Evolutionary conservation across 2,888 invertebrate genomes (phyloP).

Genomic region (Harpalus rubripes): DNA sequence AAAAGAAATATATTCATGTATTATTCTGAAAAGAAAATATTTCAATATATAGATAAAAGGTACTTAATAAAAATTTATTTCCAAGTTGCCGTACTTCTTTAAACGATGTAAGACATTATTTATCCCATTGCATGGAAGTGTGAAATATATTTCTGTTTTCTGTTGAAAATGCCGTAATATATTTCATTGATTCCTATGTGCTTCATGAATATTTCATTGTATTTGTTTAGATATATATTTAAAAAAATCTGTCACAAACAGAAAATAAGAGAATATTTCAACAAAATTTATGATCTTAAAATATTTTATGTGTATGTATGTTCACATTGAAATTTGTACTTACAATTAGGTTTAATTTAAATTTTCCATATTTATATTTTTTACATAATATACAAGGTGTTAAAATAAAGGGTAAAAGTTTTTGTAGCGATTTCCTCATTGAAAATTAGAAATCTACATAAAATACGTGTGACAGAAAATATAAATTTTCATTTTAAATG

Average conservation of each 20-base stretch:
- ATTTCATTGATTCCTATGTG: constrained; percentile 14
- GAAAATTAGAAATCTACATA: too few species aligned
- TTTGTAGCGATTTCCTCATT: too few species aligned
- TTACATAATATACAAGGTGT: too few species aligned
- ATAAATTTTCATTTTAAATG: too few species aligned
- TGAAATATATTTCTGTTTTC: constrained; percentile 7
- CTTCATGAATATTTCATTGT: constrained; percentile 18
- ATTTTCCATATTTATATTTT: too few species aligned
- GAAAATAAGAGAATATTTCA: background rate
- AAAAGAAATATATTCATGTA: background rate
- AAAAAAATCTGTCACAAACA: constrained; percentile 12
- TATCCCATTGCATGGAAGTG: constrained; percentile 5
- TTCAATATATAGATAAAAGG: background rate
- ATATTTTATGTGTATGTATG: background rate
- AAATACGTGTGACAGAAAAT: too few species aligned
- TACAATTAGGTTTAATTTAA: background rate
- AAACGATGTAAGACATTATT: background rate
- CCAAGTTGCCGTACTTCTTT: background rate
- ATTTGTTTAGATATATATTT: constrained; percentile 11
- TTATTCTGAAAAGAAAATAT: background rate
- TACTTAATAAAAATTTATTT: constrained; percentile 1
- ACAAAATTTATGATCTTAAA: background rate
- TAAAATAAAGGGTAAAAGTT: too few species aligned
- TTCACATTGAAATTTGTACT: background rate
- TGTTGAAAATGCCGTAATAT: constrained; percentile 13